Evolutionary conservation across 2,888 invertebrate genomes (phyloP).

Genomic region (Dryococelus australis): DNA sequence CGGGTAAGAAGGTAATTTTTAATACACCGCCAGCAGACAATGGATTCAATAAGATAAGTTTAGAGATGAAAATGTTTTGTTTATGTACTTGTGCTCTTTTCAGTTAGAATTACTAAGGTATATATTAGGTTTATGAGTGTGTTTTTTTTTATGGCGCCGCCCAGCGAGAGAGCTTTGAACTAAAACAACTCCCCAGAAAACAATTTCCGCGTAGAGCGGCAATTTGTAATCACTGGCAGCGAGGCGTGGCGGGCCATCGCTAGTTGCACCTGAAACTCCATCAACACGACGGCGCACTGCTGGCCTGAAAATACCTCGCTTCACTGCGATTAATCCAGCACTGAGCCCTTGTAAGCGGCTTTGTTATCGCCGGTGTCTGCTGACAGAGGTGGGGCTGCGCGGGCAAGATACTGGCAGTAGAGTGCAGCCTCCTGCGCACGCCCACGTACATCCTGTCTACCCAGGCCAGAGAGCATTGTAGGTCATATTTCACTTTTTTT

Average conservation of each 20-base stretch:
- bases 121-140: too few relatives aligned
- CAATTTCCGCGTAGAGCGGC: not conserved
- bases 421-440: too few relatives aligned
- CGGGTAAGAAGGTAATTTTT: too few relatives aligned
- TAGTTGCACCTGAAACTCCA: not conserved
- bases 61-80: too few relatives aligned
- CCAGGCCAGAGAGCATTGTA: too few relatives aligned
- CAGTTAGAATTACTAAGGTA: too few relatives aligned
- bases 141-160: too few relatives aligned
- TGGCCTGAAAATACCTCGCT: not conserved
- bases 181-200: not conserved
- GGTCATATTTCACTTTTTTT: too few relatives aligned
- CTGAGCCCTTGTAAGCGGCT: not conserved
- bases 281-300: not conserved
- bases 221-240: not conserved
- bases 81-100: too few relatives aligned
- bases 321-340: not conserved
- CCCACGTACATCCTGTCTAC: too few relatives aligned
- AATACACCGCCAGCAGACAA: too few relatives aligned
- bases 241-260: not conserved
- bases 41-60: too few relatives aligned
- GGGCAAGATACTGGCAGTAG: not conserved
- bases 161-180: not conserved
- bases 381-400: not conserved
- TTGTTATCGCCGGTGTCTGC: not conserved